These are phyloP conservation scores for Ciconia nigra DNA, from an alignment of 2,797 vertebrate species.

Conservation along the genomic window DNA sequence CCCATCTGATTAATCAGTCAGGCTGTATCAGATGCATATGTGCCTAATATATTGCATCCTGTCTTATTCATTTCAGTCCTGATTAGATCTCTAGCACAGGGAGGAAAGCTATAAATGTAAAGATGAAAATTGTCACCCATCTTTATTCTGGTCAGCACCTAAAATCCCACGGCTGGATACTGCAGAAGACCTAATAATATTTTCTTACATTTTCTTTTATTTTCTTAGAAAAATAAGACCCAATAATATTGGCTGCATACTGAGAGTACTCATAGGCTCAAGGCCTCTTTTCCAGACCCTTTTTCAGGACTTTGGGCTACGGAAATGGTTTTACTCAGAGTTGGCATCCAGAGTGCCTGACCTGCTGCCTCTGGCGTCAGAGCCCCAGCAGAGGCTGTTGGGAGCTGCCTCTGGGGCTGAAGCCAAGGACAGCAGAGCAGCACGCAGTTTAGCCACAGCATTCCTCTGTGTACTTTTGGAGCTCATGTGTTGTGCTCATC, in stretches of 20 bases:
- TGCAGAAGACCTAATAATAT: slow-evolving; percentile 51
- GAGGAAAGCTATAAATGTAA: slow-evolving; percentile 19
- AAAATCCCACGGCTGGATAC: slow-evolving; percentile 29
- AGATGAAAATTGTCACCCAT: slow-evolving; percentile 23
- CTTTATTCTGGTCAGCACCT: slow-evolving; percentile 43
- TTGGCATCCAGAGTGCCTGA: not conserved
- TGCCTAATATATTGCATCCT: not conserved
- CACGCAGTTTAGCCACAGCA: not conserved
- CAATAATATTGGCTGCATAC: not conserved
- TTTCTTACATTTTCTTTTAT: not conserved
- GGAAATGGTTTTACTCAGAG: not conserved
- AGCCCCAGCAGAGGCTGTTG: not conserved
- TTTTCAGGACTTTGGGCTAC: slow-evolving; percentile 5
- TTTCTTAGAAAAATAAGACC: too few relatives aligned
- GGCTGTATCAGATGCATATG: not conserved
- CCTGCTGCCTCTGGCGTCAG: not conserved
- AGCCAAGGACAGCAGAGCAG: not conserved
- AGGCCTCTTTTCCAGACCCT: not conserved
- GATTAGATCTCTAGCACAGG: slow-evolving; percentile 39
- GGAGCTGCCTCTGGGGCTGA: not conserved
- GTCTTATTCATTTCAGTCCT: not conserved
- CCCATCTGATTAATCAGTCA: not conserved
- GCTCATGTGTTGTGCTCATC: not conserved
- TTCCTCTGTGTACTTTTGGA: not conserved
- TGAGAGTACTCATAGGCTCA: not conserved